Base-by-base conservation (phyloP, 2,888 invertebrate species). In the Macrosiphum euphorbiae region DNA sequence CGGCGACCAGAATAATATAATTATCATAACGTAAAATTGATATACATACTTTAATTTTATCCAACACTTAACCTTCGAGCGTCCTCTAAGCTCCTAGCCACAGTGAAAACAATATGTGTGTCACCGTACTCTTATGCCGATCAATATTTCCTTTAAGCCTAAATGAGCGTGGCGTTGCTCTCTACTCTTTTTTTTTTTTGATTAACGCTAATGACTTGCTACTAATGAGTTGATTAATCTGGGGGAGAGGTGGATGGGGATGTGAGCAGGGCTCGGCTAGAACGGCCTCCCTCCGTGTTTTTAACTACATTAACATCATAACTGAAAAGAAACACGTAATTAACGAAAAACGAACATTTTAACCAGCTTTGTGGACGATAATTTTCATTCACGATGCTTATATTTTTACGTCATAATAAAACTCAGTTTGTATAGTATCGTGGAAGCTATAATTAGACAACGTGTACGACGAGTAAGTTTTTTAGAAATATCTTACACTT, bases 161-260 rank as follows among this genome's bases (percentile, higher is more conserved):
- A 55, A 41, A 44, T 28, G 88, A 41, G 35, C 8, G 20, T 5
- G 11, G 20, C 5, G 11, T 55, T 88, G n/a, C 52, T 24, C 13
- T 26, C 5, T 41, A 26, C 4, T 41, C 41, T 41, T 58, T 16
- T 52, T 16, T 44, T 55, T 55, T 55, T 88, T 88, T 28, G 41
- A 88, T 58, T 41, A 58, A 58, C 13, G 28, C 28, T 41, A 88
- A 88, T 2, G 88, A 88, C 55, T 58, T 58, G 26, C 41, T 44
- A 55, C 44, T 88, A 88, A 88, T 58, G 88, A 58, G 58, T 88
- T 58, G 88, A 88, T 88, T 58, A 88, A 44, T 58, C 44, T 44
- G 28, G 41, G 41, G 10, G 88, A 16, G 41, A 7, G 7, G 55
- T 1, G 88, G 41, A 55, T 26, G 28, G 0, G 13, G 26, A 58